Evolutionary conservation across 1,140 invertebrate species (phyloP).

Genomic region (Drosophila aff.): DNA sequence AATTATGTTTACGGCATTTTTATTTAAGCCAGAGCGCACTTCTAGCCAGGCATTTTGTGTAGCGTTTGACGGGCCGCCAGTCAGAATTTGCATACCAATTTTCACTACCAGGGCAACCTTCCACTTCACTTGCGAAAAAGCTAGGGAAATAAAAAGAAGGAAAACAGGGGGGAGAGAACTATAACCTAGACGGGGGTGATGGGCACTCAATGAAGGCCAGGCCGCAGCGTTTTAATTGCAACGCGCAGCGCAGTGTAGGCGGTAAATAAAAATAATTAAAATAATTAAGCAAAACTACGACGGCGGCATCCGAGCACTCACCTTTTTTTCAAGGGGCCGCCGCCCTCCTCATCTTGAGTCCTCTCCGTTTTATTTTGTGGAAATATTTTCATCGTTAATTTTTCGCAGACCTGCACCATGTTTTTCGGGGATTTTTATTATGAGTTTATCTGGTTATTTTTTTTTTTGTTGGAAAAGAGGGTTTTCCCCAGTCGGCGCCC

Average conservation of each 20-base stretch:
- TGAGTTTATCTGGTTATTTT: constrained; percentile 20
- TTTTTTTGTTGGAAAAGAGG: background rate
- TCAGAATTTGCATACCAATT: constrained; percentile 77
- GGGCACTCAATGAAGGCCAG: constrained; percentile 60
- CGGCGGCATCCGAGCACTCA: constrained; percentile 47
- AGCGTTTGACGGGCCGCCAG: constrained; percentile 37
- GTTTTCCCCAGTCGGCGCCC: constrained; percentile 5
- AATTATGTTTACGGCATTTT: constrained; percentile 69
- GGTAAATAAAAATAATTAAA: constrained; percentile 78
- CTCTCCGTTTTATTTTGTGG: constrained; percentile 26
- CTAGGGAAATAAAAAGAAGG: constrained; percentile 7
- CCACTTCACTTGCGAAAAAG: constrained; percentile 51
- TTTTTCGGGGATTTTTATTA: constrained; percentile 42
- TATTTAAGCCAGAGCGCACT: constrained; percentile 31
- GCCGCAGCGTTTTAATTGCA: constrained; percentile 75
- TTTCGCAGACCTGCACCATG: constrained; percentile 19
- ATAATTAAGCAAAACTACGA: constrained; percentile 81
- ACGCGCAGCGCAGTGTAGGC: constrained; percentile 53
- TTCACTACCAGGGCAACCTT: constrained; percentile 32
- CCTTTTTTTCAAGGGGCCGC: constrained; percentile 14
- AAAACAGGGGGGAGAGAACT: background rate
- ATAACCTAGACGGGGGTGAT: constrained; percentile 22
- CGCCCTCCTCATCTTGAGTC: constrained; percentile 29
- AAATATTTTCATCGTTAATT: constrained; percentile 54
- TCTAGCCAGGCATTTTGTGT: constrained; percentile 66